A percentile compares a stretch with the other conserved stretches of the same genome.
Evolutionary conservation across 2,888 invertebrate species (phyloP).

Genomic region (Dasysyrphus albostriatus): DNA sequence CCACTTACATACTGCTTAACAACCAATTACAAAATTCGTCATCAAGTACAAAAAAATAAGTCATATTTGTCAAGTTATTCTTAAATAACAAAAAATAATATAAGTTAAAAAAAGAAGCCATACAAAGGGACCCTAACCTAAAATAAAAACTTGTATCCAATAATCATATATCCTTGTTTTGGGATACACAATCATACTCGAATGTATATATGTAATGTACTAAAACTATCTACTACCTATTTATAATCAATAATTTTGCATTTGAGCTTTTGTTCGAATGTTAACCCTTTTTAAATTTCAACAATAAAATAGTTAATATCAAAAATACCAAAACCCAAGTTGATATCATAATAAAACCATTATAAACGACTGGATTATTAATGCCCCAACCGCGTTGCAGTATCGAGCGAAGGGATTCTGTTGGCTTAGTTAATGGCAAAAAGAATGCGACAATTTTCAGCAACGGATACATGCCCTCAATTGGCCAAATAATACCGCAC

Average conservation of each 20-base stretch:
- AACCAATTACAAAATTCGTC: background rate
- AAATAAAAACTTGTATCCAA: background rate
- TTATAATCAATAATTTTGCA: conserved; percentile 20
- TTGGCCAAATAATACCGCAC: conserved; percentile 97
- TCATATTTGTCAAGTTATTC: background rate
- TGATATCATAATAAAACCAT: conserved; percentile 91
- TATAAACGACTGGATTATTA: conserved; percentile 89
- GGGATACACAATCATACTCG: conserved; percentile 18
- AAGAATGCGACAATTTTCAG: conserved; percentile 89
- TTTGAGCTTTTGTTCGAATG: background rate
- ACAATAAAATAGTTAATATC: conserved; percentile 88
- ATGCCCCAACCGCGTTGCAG: conserved; percentile 93
- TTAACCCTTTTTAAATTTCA: conserved; percentile 94
- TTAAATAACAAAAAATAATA: background rate
- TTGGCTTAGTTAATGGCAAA: conserved; percentile 94
- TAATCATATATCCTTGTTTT: conserved; percentile 18
- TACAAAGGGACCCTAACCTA: conserved; percentile 17
- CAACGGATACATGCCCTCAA: conserved; percentile 94
- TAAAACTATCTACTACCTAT: conserved; percentile 33
- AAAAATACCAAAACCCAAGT: conserved; percentile 92
- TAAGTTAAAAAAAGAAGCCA: background rate
- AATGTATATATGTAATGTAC: conserved; percentile 39
- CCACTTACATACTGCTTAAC: conserved; percentile 11
- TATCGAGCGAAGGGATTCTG: conserved; percentile 94
- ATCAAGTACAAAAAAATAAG: background rate